Evolutionary conservation across 2,113 vertebrate genomes (phyloP).

Genomic region (Ascaphus truei): DNA sequence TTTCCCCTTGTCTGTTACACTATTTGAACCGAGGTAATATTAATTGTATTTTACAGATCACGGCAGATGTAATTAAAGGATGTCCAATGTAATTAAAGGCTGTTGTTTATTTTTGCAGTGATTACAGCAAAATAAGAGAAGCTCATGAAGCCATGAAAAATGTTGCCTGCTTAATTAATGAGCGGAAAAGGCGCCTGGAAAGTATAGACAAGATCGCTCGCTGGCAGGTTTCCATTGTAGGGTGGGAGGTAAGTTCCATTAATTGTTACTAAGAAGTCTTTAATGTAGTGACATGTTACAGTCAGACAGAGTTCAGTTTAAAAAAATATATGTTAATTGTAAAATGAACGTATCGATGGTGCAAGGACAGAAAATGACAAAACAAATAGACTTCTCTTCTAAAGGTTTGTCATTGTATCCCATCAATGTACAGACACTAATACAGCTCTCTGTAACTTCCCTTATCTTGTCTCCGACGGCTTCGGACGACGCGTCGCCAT

Average conservation of each 20-base stretch:
- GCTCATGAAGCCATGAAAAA: slow-evolving; percentile 95
- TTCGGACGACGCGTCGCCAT: no score
- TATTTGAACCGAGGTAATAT: no score
- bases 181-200: slow-evolving; percentile 89
- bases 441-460: no score
- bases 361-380: not conserved
- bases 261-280: not conserved
- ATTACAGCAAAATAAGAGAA: slow-evolving; percentile 78
- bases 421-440: no score
- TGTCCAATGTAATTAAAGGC: not conserved
- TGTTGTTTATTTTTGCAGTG: slow-evolving; percentile 62
- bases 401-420: no score
- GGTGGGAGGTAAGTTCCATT: slow-evolving; percentile 84
- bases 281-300: not conserved
- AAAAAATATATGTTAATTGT: not conserved
- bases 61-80: not conserved
- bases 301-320: no score
- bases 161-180: slow-evolving; percentile 92
- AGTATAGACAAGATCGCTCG: slow-evolving; percentile 92
- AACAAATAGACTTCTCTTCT: no score
- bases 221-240: slow-evolving; percentile 93
- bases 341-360: not conserved
- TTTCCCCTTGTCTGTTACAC: not conserved
- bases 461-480: no score
- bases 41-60: no score